Conservation (phyloP, 2,797 vertebrate species). For the Tokudaia tokunoshimensis region DNA sequence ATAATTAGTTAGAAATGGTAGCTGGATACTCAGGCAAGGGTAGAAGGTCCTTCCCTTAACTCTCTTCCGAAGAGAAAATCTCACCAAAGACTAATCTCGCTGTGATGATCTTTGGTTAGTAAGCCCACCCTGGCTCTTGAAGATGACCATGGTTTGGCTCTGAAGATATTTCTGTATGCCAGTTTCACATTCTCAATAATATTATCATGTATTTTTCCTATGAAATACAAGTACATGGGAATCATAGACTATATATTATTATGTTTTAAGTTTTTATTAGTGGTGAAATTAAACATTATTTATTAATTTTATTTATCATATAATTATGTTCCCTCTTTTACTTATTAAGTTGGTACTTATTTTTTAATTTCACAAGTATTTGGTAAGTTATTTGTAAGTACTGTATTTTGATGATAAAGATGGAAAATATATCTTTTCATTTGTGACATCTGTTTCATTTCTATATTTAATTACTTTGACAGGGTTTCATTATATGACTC, state of each 20-base stretch:
- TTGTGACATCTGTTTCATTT: background rate
- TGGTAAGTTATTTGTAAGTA: background rate
- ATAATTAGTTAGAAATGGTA: background rate
- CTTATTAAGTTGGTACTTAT: background rate
- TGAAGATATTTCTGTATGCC: background rate
- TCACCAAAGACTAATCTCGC: background rate
- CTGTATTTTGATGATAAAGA: background rate
- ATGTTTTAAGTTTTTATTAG: background rate
- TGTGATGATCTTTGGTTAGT: background rate
- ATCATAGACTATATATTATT: background rate
- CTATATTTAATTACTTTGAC: background rate
- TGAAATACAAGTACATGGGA: background rate
- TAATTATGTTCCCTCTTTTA: background rate
- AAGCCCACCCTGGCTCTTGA: background rate
- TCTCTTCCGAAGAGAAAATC: background rate
- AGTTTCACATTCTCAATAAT: background rate
- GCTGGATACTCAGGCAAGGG: background rate
- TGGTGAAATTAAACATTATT: background rate
- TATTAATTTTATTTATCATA: background rate
- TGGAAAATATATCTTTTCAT: background rate
- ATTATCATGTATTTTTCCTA: background rate
- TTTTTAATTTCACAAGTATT: slow-evolving; percentile 16
- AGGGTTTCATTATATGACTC: background rate
- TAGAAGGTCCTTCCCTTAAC: background rate
- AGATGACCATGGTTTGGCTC: background rate